Evolutionary conservation across 1,140 invertebrate species (phyloP).

Genomic region (Caligus rogercresseyi): DNA sequence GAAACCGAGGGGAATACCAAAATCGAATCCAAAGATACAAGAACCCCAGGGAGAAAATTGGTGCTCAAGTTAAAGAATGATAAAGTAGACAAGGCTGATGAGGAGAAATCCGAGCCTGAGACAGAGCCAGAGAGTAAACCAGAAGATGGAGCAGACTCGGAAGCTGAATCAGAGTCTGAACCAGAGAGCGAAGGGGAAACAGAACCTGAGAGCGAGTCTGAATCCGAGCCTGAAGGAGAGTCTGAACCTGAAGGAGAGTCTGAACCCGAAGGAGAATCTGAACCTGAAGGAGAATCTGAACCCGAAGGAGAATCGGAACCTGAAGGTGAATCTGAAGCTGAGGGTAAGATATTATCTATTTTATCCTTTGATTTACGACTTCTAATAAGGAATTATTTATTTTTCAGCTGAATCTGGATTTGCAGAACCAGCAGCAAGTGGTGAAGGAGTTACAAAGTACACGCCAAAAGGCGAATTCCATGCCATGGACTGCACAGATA

Average conservation of each 20-base stretch:
- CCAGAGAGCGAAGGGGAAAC: constrained; percentile 32
- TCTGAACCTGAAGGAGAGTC: constrained; percentile 24
- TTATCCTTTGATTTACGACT: constrained; percentile 2
- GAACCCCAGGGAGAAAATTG: not conserved
- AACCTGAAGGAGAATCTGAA: constrained; percentile 25
- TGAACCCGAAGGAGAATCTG: constrained; percentile 22
- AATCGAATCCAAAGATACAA: not conserved
- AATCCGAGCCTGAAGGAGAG: constrained; percentile 23
- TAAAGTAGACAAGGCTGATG: not conserved
- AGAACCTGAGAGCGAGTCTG: constrained; percentile 26
- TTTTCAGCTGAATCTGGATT: not conserved
- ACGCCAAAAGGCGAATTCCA: constrained; percentile 24
- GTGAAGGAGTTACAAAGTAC: constrained; percentile 18
- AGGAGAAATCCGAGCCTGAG: constrained; percentile 14
- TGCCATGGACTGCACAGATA: constrained; percentile 86
- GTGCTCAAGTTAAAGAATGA: not conserved
- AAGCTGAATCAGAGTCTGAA: constrained; percentile 32
- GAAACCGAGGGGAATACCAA: not conserved
- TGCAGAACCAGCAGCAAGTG: constrained; percentile 20
- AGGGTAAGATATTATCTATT: not conserved
- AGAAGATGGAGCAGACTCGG: constrained; percentile 18
- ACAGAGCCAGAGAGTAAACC: constrained; percentile 21
- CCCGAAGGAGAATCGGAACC: constrained; percentile 10
- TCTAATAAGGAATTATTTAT: not conserved
- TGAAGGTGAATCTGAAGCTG: constrained; percentile 18